Percentiles rank a stretch among this genome's conserved stretches.
phyloP scores from a whole-genome alignment of 2,888 invertebrate species.

The Hemicrepidius hirtus region DNA sequence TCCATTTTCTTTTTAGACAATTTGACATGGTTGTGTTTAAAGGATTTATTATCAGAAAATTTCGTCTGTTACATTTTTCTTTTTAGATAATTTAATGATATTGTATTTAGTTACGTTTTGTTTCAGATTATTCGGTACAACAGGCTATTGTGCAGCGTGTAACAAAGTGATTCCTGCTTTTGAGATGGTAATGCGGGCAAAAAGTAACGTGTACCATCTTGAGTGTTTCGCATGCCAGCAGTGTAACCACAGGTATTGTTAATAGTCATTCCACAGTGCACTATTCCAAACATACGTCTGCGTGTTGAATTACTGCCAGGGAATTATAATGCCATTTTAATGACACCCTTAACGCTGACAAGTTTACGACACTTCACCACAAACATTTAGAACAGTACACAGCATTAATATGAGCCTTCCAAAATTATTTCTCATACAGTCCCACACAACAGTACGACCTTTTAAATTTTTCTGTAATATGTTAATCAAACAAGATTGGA shows the following conservation, averaged over 20 bases:
- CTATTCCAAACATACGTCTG: constrained; percentile 44
- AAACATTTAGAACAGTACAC: constrained; percentile 42
- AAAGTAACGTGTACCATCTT: constrained; percentile 93
- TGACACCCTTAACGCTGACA: constrained; percentile 51
- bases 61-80: no score
- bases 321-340: constrained; percentile 60
- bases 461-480: constrained; percentile 16
- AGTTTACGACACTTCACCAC: constrained; percentile 44
- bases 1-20: neutral
- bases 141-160: constrained; percentile 93
- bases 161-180: constrained; percentile 95
- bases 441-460: neutral
- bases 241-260: constrained; percentile 90
- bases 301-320: constrained; percentile 56
- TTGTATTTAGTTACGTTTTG: no score
- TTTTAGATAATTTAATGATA: no score
- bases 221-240: constrained; percentile 97
- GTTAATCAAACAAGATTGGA: constrained; percentile 33
- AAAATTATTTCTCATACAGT: constrained; percentile 8
- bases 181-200: constrained; percentile 96
- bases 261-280: constrained; percentile 53
- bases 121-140: constrained; percentile 89
- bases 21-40: no score
- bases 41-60: no score
- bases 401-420: constrained; percentile 10